Evolutionary conservation across 2,888 invertebrate genomes (phyloP).

Genomic region (Rhogogaster chlorosoma): DNA sequence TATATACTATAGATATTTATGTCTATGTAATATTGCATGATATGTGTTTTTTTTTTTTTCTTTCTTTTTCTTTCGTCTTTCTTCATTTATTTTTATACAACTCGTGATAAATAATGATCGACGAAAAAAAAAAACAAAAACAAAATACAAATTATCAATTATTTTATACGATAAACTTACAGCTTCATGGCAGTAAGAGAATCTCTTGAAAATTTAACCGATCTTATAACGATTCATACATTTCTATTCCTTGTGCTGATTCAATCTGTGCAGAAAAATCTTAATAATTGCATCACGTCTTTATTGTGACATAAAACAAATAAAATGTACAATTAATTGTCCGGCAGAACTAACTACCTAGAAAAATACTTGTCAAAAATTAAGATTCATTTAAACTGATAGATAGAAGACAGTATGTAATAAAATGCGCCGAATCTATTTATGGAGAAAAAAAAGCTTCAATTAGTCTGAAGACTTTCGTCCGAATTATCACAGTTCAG

Average conservation of each 20-base stretch:
- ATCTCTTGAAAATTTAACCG: background rate
- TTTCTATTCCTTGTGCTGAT: background rate
- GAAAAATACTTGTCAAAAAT: background rate
- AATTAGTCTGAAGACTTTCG: slow-evolving; percentile 38
- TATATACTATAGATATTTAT: background rate
- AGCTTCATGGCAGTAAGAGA: background rate
- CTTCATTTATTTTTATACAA: background rate
- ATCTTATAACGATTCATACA: background rate
- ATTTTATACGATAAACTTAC: background rate
- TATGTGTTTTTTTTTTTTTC: slow-evolving; percentile 8
- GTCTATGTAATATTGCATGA: slow-evolving; percentile 34
- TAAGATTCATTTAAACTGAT: background rate
- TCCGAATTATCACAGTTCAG: slow-evolving; percentile 47
- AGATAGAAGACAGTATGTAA: too few relatives aligned
- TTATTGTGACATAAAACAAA: background rate
- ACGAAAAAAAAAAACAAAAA: background rate
- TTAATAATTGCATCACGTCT: background rate
- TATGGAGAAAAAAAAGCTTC: slow-evolving; percentile 14
- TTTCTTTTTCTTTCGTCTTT: too few relatives aligned
- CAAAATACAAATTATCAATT: background rate
- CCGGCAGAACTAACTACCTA: background rate
- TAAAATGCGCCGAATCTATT: background rate
- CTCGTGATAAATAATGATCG: background rate
- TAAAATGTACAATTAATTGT: background rate
- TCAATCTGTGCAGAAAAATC: background rate